phyloP scores from a whole-genome alignment of 2,113 vertebrate species.

The Elephantulus edwardii region DNA sequence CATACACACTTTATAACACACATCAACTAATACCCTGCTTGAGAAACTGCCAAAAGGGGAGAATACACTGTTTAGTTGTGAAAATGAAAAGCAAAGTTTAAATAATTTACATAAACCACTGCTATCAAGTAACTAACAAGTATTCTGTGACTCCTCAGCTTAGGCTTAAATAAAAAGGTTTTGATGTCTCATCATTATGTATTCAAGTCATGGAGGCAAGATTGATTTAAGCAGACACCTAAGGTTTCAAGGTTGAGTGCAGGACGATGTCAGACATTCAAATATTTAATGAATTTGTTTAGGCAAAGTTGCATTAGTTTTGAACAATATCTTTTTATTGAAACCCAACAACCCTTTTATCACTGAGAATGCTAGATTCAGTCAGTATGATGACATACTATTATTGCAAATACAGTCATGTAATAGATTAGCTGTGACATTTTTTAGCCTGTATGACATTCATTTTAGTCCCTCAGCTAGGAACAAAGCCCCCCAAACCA shows the following conservation, averaged over 20 bases:
- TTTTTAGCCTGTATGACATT: constrained; percentile 44
- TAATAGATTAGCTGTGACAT: constrained; percentile 6
- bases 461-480: background rate
- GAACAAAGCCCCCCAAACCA: no score
- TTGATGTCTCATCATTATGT: background rate
- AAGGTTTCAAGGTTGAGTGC: background rate
- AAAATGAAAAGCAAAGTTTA: background rate
- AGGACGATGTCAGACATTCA: background rate
- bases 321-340: background rate
- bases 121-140: background rate
- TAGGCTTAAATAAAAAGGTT: background rate
- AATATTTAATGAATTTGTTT: background rate
- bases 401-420: constrained; percentile 39
- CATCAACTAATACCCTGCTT: background rate
- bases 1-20: background rate
- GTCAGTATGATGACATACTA: constrained; percentile 17
- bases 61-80: background rate
- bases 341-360: background rate
- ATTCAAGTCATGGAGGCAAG: background rate
- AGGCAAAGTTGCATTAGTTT: background rate
- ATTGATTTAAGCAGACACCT: background rate
- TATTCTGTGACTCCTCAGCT: constrained; percentile 22
- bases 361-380: background rate
- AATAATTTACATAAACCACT: constrained; percentile 27
- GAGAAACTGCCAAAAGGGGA: background rate